Base-by-base conservation (phyloP, 2,113 vertebrate species). In the Scortum barcoo region DNA sequence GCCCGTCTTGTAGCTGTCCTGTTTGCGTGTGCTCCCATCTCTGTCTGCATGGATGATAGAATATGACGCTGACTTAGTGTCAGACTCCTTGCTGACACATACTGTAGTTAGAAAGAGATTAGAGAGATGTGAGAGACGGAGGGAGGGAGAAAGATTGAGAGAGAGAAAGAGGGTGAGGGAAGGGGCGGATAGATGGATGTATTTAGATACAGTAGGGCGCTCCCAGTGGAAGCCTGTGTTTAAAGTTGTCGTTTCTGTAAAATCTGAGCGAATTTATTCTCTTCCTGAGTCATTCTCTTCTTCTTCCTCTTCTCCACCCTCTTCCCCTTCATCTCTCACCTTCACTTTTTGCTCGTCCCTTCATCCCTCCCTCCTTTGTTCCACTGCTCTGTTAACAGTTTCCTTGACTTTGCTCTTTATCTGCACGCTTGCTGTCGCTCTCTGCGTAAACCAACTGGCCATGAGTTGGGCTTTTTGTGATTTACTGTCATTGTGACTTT, bases 61-160 rank as follows among this genome's bases (percentile, higher is more conserved):
- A 81, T 86, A 81, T 76, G 91, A 86, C 30, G 66, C 79, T 82
- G 91, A 92, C 81, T 92, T 90, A 81, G 83, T 92, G 89, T 93
- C 90, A 88, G 87, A 76, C 82, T 84, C 80, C 48, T 58, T 5
- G 71, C 88, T 86, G 92, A 88, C 89, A 90, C 80, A 22, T 63
- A 78, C 40, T 78, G 83, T 66, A 83, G 89, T 72, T 75, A 57
- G 57, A 66, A 54, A 72, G 79, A 91, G 90, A 92, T 92, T 85
- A 86, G 76, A 76, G 73, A 58, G 85, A 89, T 84, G 87, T 61
- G 66, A 67, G 71, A n/a, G 36, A 20, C 30, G 54, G 10, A 51
- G 36, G 51, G 44, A 17, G 14, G 51, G 13, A 17, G 73, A 13
- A 26, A 4, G n/a, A 19, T 1, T 19, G 33, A n/a, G 50, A 26